A percentile compares a stretch with the other conserved stretches of the same genome.
phyloP scores from a whole-genome alignment of 2,113 vertebrate species.

The Ceyx margarethae region DNA sequence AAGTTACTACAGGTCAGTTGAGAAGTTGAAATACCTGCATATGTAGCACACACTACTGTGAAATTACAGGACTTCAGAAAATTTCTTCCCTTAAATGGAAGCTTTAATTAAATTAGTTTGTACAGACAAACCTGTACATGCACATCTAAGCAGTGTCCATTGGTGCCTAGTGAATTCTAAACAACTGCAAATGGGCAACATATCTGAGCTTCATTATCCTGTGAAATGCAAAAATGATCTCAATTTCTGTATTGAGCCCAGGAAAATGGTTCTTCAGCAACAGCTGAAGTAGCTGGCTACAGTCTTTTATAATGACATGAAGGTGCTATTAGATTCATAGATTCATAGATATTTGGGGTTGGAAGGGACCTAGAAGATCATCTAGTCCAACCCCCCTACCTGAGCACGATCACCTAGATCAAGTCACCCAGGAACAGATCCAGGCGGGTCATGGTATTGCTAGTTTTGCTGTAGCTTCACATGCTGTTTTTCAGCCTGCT shows the following conservation, averaged over 20 bases:
- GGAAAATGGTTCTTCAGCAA: background rate
- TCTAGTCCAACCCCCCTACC: no score
- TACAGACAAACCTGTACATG: background rate
- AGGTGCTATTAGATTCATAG: background rate
- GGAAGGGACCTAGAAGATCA: no score
- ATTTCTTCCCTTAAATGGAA: background rate
- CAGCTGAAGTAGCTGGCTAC: background rate
- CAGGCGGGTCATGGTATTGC: background rate
- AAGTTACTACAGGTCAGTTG: background rate
- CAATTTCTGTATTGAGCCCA: background rate
- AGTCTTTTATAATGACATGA: background rate
- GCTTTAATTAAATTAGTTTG: background rate
- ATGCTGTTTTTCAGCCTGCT: background rate
- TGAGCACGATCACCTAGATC: no score
- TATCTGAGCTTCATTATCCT: background rate
- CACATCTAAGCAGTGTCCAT: background rate
- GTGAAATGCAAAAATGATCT: background rate
- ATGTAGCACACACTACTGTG: background rate
- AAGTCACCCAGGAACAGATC: no score
- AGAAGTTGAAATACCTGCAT: background rate
- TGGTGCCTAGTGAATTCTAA: background rate
- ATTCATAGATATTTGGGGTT: no score
- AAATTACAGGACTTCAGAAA: background rate
- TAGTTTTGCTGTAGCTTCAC: background rate
- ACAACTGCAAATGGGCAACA: background rate